phyloP scores from a whole-genome alignment of 2,113 vertebrate genomes.

The Corynorhinus townsendii region DNA sequence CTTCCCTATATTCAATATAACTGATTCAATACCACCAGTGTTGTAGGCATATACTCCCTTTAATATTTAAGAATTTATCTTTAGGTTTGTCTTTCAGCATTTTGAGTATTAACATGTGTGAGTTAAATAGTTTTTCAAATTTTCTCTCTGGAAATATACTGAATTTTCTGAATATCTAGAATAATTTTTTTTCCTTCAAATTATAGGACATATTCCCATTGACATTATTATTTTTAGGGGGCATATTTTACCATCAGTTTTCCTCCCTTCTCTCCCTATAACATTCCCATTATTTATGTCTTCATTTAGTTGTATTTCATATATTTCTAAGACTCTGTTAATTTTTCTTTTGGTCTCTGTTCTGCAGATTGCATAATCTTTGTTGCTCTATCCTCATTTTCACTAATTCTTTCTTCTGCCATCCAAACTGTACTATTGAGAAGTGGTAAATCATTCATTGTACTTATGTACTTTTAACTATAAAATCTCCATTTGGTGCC shows the following conservation, averaged over 20 bases:
- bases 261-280: neutral
- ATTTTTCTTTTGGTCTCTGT: neutral
- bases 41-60: neutral
- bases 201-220: neutral
- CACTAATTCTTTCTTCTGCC: neutral
- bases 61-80: neutral
- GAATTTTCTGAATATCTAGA: neutral
- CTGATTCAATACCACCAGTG: neutral
- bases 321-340: neutral
- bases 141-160: neutral
- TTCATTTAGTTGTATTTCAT: neutral
- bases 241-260: neutral
- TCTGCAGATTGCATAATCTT: neutral
- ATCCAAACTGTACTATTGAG: neutral
- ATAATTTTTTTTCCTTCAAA: neutral
- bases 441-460: neutral
- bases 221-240: neutral
- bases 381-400: neutral
- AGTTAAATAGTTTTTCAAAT: neutral
- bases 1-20: neutral
- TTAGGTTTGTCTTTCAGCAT: neutral
- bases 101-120: neutral
- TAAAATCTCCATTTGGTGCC: neutral
- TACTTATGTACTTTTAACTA: neutral
- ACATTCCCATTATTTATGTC: neutral